phyloP scores from a whole-genome alignment of 2,888 invertebrate genomes.

The Rotaria macrura region DNA sequence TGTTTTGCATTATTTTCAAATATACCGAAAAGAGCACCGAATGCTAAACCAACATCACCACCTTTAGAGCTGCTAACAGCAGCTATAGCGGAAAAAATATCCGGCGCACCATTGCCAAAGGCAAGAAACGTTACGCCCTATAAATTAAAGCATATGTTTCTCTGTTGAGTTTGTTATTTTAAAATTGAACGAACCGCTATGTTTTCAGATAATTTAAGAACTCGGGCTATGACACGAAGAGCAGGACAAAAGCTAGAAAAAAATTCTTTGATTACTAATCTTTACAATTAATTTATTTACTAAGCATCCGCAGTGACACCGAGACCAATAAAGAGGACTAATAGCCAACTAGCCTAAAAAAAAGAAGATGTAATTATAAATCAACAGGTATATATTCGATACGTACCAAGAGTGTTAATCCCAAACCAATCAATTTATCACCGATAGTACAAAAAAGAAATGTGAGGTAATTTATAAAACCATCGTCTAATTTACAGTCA shows the following conservation, averaged over 20 bases:
- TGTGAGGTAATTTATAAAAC: constrained; percentile 47
- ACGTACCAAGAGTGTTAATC: constrained; percentile 44
- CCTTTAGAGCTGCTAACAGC: constrained; percentile 49
- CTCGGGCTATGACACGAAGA: constrained; percentile 51
- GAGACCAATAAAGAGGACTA: constrained; percentile 54
- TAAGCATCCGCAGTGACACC: constrained; percentile 57
- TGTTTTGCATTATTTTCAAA: constrained; percentile 32
- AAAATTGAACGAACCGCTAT: constrained; percentile 46
- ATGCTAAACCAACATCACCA: constrained; percentile 48
- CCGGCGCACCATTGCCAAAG: constrained; percentile 63
- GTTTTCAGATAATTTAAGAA: constrained; percentile 53
- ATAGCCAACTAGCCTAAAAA: constrained; percentile 47
- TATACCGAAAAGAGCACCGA: constrained; percentile 46
- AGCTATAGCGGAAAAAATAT: constrained; percentile 59
- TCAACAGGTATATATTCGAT: not conserved
- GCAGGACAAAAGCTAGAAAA: constrained; percentile 56
- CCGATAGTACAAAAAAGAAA: constrained; percentile 48
- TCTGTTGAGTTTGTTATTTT: not conserved
- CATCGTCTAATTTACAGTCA: constrained; percentile 46
- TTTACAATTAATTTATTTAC: constrained; percentile 49
- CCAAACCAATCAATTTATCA: constrained; percentile 37
- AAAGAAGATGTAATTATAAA: not conserved
- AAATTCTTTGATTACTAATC: constrained; percentile 40
- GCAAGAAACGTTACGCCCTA: constrained; percentile 62
- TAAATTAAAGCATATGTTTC: not conserved